Evolutionary conservation across 2,888 invertebrate species (phyloP), one percentile per base, ranked within the genome.

Genomic region (Pachymerium ferrugineum): DNA sequence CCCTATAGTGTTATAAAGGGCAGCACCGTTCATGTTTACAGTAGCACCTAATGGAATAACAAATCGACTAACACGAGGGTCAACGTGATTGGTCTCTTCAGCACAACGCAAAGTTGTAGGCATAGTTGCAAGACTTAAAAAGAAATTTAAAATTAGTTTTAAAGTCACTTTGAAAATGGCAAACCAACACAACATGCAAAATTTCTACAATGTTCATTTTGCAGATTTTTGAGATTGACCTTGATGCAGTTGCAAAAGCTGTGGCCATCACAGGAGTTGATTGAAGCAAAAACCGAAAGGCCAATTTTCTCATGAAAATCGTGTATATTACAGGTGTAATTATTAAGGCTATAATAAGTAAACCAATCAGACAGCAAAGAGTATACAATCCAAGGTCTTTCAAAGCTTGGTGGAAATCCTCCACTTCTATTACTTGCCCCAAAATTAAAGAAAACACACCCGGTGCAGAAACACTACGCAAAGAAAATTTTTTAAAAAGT

Each of bases 191-290:
- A n/a, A n/a, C n/a, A n/a, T n/a, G n/a, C n/a, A n/a, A n/a, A n/a
- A n/a, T n/a, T n/a, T n/a, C n/a, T 38, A 33, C 33, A 33, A 33
- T 33, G 12, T 33, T n/a, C n/a, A 33, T 8, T 33, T 33, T 12
- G 12, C 5, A 33, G 54, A 54, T 22, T 5, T 12, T 54, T 8
- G 8, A n/a, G 5, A 14, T 22, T 70, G 25, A 70, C 70, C 70
- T 31, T 4, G 70, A 70, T 22, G 70, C 16, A 10, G 70, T 70
- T 16, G 35, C 70, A 70, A 70, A 70, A 12, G 70, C 70, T 16
- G 35, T 31, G n/a, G 35, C 16, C n/a, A 70, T 14, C 8, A 33
- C 16, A 16, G 30, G 33, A 5, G 30, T 5, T 6, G 33, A 6
- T 4, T 31, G 30, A 70, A n/a, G 10, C 10, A 31, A 6, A 12